Conservation (phyloP, 2,797 vertebrate species). For the Sternotherus odoratus region DNA sequence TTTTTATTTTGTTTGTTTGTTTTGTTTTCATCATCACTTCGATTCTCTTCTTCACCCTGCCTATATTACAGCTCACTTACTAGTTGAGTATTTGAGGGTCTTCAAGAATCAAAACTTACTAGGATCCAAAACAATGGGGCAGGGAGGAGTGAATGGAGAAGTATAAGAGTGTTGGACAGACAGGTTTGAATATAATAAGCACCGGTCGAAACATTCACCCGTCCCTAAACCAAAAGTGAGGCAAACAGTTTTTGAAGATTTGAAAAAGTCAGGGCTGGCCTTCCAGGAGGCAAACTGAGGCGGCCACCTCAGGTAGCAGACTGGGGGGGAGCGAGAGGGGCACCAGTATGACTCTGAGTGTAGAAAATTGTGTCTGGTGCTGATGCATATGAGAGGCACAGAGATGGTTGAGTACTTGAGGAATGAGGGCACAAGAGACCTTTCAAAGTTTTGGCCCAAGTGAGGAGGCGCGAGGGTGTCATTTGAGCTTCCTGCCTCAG, state of each 20-base stretch:
- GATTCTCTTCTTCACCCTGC: background rate
- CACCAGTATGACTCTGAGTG: too few relatives aligned
- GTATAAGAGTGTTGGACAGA: background rate
- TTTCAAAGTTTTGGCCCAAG: too few relatives aligned
- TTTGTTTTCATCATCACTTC: background rate
- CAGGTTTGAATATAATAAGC: background rate
- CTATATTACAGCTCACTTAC: slow-evolving; percentile 4
- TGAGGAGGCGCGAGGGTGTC: too few relatives aligned
- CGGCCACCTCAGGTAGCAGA: too few relatives aligned
- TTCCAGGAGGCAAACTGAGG: too few relatives aligned
- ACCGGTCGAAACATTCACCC: background rate
- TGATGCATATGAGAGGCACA: too few relatives aligned
- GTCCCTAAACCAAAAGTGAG: background rate
- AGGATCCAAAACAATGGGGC: background rate
- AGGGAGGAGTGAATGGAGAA: accelerated
- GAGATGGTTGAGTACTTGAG: too few relatives aligned
- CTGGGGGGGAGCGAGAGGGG: too few relatives aligned
- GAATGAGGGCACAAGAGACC: too few relatives aligned
- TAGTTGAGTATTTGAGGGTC: background rate
- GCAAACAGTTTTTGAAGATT: background rate
- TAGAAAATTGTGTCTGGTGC: too few relatives aligned
- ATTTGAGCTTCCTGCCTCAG: too few relatives aligned
- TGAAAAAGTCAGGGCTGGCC: background rate
- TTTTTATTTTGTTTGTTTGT: too few relatives aligned
- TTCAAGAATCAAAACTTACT: background rate